Conservation (phyloP, 2,113 vertebrate genomes). For the Siniperca knerii region DNA sequence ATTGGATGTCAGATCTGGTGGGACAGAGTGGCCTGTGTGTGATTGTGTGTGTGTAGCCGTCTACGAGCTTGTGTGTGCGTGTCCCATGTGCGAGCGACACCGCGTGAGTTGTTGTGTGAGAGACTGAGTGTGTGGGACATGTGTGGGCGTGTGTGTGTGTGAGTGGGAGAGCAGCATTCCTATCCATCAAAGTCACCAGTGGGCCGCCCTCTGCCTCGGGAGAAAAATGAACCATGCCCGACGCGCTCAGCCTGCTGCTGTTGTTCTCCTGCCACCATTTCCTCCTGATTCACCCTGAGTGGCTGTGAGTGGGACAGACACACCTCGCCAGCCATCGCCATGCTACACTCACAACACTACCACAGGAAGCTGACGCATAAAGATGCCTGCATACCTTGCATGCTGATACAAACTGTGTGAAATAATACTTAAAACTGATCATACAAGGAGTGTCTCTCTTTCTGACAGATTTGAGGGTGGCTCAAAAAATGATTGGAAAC, state of each 20-base stretch:
- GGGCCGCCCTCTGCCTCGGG: conserved; percentile 73
- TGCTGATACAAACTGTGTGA: conserved; percentile 16
- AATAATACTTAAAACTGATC: background rate
- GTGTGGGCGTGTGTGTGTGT: conserved; percentile 74
- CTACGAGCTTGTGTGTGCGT: conserved; percentile 23
- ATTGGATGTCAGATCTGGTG: conserved; percentile 69
- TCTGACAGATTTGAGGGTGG: conserved; percentile 5
- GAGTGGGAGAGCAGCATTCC: conserved; percentile 83
- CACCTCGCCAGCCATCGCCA: conserved; percentile 57
- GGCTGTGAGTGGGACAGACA: conserved; percentile 64
- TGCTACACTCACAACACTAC: background rate
- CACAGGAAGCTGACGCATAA: conserved; percentile 64
- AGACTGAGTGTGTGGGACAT: conserved; percentile 75
- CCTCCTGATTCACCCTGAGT: conserved; percentile 77
- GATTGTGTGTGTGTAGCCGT: conserved; percentile 14
- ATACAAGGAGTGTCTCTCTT: conserved; percentile 29
- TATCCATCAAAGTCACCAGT: conserved; percentile 82
- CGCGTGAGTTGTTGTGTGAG: conserved; percentile 44
- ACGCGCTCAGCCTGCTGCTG: conserved; percentile 51
- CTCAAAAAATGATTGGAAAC: background rate
- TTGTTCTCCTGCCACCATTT: conserved; percentile 68
- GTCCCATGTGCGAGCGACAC: conserved; percentile 36
- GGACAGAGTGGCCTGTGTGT: conserved; percentile 60
- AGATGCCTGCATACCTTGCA: conserved; percentile 34
- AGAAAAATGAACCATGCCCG: conserved; percentile 76